These are phyloP conservation scores for Parauchenoglanis punctatus DNA, from an alignment of 2,797 vertebrate genomes.

Conservation along the genomic window DNA sequence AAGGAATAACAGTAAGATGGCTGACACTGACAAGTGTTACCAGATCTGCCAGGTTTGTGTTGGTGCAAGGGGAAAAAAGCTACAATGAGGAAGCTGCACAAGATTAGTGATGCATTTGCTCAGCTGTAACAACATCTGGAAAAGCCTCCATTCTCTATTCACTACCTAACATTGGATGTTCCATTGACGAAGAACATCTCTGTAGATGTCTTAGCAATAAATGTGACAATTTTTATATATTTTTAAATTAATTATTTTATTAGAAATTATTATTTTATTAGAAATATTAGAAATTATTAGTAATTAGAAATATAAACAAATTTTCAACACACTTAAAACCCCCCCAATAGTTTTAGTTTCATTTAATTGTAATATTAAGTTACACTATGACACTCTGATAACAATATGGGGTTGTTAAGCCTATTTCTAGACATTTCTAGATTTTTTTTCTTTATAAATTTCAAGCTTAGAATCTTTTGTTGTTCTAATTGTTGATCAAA, in stretches of 20 bases:
- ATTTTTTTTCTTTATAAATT: neutral
- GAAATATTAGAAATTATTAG: no score
- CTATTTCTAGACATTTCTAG: no score
- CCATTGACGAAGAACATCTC: no score
- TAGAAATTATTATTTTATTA: neutral
- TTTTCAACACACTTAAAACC: neutral
- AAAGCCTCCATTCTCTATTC: neutral
- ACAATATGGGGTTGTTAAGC: no score
- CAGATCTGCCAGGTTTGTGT: slow-evolving; percentile 7
- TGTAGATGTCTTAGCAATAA: neutral
- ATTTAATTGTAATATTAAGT: no score
- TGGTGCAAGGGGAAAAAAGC: neutral
- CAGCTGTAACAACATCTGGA: neutral
- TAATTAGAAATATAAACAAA: neutral
- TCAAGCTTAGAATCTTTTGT: neutral
- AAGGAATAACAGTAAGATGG: slow-evolving; percentile 37
- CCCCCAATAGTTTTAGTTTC: no score
- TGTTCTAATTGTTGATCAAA: neutral
- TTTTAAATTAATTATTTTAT: neutral
- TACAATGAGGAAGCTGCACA: neutral
- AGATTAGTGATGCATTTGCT: neutral
- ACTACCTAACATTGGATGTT: neutral
- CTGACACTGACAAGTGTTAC: slow-evolving; percentile 30
- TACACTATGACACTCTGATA: no score
- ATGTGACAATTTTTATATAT: no score